Conservation (phyloP, 2,113 vertebrate species). For the Pseudopipra pipra region DNA sequence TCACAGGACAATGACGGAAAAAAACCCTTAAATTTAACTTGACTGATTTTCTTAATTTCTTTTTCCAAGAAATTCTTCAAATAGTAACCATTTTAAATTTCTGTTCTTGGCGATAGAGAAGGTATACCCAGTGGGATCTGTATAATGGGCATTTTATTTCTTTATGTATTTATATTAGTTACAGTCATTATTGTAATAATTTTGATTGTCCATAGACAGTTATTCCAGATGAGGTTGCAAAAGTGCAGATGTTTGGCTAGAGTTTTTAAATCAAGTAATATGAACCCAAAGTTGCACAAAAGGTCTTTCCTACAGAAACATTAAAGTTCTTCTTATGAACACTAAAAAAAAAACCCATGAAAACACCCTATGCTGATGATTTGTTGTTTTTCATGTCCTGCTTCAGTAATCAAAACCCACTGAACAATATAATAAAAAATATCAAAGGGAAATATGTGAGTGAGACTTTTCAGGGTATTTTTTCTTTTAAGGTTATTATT, state of each 20-base stretch:
- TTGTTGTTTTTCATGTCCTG: neutral
- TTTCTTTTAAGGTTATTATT: neutral
- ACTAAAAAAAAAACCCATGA: neutral
- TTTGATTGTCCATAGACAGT: neutral
- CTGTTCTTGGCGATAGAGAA: neutral
- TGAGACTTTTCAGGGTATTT: neutral
- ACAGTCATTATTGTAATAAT: neutral
- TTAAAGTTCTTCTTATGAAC: neutral
- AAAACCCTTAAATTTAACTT: accelerated
- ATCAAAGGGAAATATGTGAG: neutral
- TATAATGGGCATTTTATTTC: neutral
- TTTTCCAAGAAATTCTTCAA: neutral
- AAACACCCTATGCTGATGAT: neutral
- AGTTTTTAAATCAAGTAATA: neutral
- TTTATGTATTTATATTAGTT: neutral
- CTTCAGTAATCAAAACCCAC: neutral
- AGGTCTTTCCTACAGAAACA: neutral
- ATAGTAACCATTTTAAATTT: neutral
- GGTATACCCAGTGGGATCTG: neutral
- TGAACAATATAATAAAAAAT: neutral
- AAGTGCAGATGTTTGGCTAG: neutral
- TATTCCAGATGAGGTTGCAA: neutral
- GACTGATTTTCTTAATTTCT: neutral
- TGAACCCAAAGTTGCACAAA: neutral
- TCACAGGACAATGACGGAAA: neutral